phyloP scores from a whole-genome alignment of 1,140 invertebrate genomes.

The Calosoma granatense region DNA sequence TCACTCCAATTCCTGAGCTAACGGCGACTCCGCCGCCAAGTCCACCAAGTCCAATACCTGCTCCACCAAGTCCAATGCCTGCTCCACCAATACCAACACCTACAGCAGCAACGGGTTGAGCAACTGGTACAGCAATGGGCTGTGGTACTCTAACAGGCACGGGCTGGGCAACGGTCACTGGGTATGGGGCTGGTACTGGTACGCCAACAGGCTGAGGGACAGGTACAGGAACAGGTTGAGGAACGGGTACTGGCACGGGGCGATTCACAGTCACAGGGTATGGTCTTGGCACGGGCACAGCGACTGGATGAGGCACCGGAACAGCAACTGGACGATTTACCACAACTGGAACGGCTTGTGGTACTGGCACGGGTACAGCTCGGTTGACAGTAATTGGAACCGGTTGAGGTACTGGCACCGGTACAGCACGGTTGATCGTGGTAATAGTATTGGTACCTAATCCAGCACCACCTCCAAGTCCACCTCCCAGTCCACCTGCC shows the following conservation, averaged over 20 bases:
- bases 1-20: background rate
- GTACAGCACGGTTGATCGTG: conserved; percentile 12
- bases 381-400: conserved; percentile 15
- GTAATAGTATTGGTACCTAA: conserved; percentile 14
- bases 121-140: background rate
- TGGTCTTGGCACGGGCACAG: conserved; percentile 17
- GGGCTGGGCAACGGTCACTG: no score
- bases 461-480: no score
- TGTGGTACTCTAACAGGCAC: no score
- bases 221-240: conserved; percentile 16
- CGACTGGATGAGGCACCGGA: conserved; percentile 16
- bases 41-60: background rate
- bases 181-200: background rate
- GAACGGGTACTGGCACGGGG: conserved; percentile 15
- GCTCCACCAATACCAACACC: background rate
- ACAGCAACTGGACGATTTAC: conserved; percentile 16
- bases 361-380: conserved; percentile 14
- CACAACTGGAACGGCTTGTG: conserved; percentile 15
- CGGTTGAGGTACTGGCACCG: conserved; percentile 13
- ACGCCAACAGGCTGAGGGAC: conserved; percentile 13
- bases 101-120: background rate
- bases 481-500: no score
- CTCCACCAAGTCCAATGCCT: background rate
- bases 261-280: no score
- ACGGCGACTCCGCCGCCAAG: background rate